phyloP scores from a whole-genome alignment of 53 echinoderm and acorn worm genomes.

The Holothuria leucospilota region DNA sequence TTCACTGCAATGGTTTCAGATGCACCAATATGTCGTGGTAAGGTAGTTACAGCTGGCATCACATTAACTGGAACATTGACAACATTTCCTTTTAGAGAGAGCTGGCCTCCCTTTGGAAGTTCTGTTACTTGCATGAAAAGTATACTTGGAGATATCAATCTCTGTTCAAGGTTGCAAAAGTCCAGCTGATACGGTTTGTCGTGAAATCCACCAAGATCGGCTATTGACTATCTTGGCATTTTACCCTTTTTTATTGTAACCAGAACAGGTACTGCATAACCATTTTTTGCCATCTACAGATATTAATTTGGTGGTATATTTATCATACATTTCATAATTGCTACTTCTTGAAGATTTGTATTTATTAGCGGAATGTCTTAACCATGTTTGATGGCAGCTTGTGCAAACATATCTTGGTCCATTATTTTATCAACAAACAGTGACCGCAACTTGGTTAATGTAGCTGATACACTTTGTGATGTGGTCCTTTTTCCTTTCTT shows the following conservation, averaged over 20 bases:
- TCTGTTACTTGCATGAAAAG: conserved; percentile 62
- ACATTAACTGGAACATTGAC: conserved; percentile 58
- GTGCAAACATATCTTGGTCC: conserved; percentile 56
- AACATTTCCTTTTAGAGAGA: conserved; percentile 45
- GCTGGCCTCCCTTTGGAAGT: conserved; percentile 56
- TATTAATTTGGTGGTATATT: background rate
- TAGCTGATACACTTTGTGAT: background rate
- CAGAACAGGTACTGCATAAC: conserved; percentile 43
- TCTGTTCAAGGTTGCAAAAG: conserved; percentile 33
- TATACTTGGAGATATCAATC: conserved; percentile 48
- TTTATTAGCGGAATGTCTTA: background rate
- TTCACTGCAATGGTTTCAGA: conserved; percentile 44
- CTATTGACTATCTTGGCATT: background rate
- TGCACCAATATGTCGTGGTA: conserved; percentile 23
- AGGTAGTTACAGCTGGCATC: conserved; percentile 24
- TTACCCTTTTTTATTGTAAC: conserved; percentile 4
- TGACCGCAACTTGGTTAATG: background rate
- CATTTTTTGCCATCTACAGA: conserved; percentile 36
- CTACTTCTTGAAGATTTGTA: background rate
- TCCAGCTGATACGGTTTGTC: conserved; percentile 18
- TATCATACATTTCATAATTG: background rate
- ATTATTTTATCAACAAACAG: conserved; percentile 18
- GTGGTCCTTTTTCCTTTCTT: background rate
- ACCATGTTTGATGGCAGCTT: conserved; percentile 54
- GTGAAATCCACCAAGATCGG: conserved; percentile 30